These are phyloP conservation scores for Sitobion miscanthi DNA, from an alignment of 1,140 invertebrate species.

Conservation along the genomic window DNA sequence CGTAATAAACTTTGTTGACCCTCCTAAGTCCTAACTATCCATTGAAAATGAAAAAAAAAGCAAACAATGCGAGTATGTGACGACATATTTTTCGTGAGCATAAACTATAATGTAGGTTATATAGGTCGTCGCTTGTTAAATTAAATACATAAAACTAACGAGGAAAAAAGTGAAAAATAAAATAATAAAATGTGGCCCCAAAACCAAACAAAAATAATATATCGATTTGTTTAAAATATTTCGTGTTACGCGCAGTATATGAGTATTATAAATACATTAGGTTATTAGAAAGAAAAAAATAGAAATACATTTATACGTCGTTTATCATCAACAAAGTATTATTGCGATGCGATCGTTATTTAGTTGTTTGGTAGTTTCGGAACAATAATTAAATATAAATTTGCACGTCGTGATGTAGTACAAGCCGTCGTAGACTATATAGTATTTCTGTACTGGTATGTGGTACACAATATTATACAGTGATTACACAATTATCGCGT, in stretches of 20 bases:
- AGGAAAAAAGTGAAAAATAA: neutral
- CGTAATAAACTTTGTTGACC: neutral
- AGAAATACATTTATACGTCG: neutral
- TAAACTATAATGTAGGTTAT: neutral
- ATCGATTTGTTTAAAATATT: neutral
- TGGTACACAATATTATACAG: neutral
- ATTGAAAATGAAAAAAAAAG: neutral
- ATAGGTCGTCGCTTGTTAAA: neutral
- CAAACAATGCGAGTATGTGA: too few species aligned
- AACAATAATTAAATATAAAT: conserved; percentile 7
- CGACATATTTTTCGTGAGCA: neutral
- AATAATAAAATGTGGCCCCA: neutral
- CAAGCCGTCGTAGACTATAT: neutral
- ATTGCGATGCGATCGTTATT: neutral
- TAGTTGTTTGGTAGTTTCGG: neutral
- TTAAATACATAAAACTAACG: neutral
- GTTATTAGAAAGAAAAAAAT: too few species aligned
- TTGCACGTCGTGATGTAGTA: neutral
- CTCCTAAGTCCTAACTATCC: neutral
- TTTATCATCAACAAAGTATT: neutral
- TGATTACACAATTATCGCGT: conserved; percentile 12
- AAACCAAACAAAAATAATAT: neutral
- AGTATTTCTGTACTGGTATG: neutral
- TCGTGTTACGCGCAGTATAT: neutral
- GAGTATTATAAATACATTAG: too few species aligned